A percentile compares a stretch with the other conserved stretches of the same genome.
phyloP scores from a whole-genome alignment of 2,797 vertebrate species.

The Mormyrops boulengeri region DNA sequence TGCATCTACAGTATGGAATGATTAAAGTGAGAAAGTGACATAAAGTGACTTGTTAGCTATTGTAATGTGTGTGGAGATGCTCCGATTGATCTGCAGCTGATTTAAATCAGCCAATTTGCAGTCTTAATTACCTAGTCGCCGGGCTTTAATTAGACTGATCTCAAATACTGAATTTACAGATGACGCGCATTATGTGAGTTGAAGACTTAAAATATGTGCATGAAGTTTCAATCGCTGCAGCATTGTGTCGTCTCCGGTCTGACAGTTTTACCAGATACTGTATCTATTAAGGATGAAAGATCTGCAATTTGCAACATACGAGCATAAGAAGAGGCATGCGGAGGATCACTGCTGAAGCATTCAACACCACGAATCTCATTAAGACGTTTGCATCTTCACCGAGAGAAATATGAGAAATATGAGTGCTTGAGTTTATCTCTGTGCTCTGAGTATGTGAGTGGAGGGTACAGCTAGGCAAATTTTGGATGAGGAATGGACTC shows the following conservation, averaged over 20 bases:
- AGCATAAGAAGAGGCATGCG: neutral
- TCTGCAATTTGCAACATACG: neutral
- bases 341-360: neutral
- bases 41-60: neutral
- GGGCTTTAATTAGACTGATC: neutral
- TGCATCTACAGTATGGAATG: neutral
- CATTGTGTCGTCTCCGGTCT: neutral
- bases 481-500: neutral
- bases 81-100: neutral
- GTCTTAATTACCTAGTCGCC: neutral
- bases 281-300: neutral
- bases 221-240: neutral
- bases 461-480: neutral
- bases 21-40: neutral
- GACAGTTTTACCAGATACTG: neutral
- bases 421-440: neutral
- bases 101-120: neutral
- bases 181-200: neutral
- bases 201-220: neutral
- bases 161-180: neutral
- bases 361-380: neutral
- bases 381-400: neutral
- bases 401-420: neutral
- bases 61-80: neutral
- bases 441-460: neutral